Percentiles rank a stretch among this genome's conserved stretches.
These are phyloP conservation scores for Pituophis catenifer DNA, from an alignment of 2,113 vertebrate species.

Conservation along the genomic window DNA sequence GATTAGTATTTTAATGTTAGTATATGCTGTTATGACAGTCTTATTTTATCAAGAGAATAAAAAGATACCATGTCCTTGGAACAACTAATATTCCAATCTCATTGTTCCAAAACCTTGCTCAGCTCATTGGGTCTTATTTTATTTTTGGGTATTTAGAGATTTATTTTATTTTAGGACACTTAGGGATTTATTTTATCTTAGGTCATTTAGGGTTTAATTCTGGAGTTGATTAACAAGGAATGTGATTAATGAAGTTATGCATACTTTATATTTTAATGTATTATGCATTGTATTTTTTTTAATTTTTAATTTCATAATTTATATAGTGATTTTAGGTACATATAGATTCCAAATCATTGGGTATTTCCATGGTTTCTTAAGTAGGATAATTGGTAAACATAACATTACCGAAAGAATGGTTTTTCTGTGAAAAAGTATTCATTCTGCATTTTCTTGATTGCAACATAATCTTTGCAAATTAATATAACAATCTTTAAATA, in stretches of 20 bases:
- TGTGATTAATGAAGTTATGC: neutral
- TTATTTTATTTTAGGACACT: neutral
- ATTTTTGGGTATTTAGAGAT: neutral
- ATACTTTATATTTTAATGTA: neutral
- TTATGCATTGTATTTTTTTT: neutral
- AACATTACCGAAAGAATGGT: slow-evolving; percentile 5
- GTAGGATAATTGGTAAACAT: slow-evolving; percentile 8
- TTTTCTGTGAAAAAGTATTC: neutral
- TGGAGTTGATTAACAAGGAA: neutral
- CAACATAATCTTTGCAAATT: neutral
- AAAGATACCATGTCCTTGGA: neutral
- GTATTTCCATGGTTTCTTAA: slow-evolving; percentile 10
- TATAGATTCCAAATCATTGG: neutral
- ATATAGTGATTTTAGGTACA: neutral
- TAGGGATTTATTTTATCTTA: neutral
- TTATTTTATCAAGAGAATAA: slow-evolving; percentile 28
- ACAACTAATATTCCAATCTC: neutral
- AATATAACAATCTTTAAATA: neutral
- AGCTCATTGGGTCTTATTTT: neutral
- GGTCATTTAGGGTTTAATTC: neutral
- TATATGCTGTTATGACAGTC: slow-evolving; percentile 7
- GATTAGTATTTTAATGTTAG: neutral
- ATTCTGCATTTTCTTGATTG: neutral
- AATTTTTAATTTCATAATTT: slow-evolving; percentile 3
- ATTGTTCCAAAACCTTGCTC: neutral